Conservation (phyloP, 1,140 invertebrate species). For the Chironomus tepperi region DNA sequence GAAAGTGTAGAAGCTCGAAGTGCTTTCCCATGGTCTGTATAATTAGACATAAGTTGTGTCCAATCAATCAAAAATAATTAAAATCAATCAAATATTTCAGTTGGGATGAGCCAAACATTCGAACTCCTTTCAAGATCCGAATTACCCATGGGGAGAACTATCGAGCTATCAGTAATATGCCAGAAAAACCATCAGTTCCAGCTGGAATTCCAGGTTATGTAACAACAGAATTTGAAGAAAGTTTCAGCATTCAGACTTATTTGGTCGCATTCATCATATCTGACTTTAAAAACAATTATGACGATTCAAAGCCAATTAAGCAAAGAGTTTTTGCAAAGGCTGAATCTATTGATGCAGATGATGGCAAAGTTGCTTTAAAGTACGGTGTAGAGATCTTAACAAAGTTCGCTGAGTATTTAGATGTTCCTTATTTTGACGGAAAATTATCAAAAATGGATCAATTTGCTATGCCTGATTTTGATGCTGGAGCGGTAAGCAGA, state of each 20-base stretch:
- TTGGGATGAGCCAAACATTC: slow-evolving; percentile 19
- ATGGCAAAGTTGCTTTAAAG: slow-evolving; percentile 33
- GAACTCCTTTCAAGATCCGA: slow-evolving; percentile 37
- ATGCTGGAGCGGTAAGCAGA: slow-evolving; percentile 63
- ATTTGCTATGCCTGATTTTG: slow-evolving; percentile 74
- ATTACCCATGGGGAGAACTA: slow-evolving; percentile 47
- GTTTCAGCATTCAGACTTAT: slow-evolving; percentile 61
- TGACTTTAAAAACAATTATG: slow-evolving; percentile 44
- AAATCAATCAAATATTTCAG: background rate
- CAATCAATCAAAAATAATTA: background rate
- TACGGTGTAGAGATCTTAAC: slow-evolving; percentile 27
- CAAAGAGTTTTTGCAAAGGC: slow-evolving; percentile 17
- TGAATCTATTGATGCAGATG: background rate
- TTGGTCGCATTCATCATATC: slow-evolving; percentile 64
- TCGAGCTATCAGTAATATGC: slow-evolving; percentile 51
- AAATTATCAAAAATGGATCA: slow-evolving; percentile 61
- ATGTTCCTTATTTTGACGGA: slow-evolving; percentile 29
- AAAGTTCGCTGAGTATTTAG: slow-evolving; percentile 32
- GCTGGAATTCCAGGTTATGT: slow-evolving; percentile 40
- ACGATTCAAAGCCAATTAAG: background rate
- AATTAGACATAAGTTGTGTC: slow-evolving; percentile 43
- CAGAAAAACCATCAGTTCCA: slow-evolving; percentile 30
- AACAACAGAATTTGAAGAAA: slow-evolving; percentile 43
- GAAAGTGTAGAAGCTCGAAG: slow-evolving; percentile 62
- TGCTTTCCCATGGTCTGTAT: slow-evolving; percentile 76